Percentiles rank a stretch among this genome's conserved stretches.
Evolutionary conservation across 2,888 invertebrate genomes (phyloP).

Genomic region (Zygogramma bicolorata): DNA sequence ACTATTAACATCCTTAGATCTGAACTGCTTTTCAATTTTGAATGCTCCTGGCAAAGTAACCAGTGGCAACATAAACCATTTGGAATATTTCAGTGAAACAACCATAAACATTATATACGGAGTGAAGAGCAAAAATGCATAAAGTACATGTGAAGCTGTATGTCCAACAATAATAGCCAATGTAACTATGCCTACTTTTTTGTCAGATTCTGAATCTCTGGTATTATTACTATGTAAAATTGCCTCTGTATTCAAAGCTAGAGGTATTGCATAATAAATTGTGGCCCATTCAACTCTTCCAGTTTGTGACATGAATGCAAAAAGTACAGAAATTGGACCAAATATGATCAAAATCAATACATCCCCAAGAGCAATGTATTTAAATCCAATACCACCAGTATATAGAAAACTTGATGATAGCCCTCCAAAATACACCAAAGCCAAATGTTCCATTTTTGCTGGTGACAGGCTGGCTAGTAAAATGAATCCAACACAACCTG

Average conservation of each 20-base stretch:
- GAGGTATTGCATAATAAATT: conserved; percentile 92
- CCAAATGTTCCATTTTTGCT: conserved; percentile 94
- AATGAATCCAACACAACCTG: conserved; percentile 76
- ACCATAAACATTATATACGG: conserved; percentile 93
- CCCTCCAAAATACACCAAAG: conserved; percentile 94
- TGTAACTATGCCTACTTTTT: conserved; percentile 92
- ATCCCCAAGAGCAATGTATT: conserved; percentile 95
- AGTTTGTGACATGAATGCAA: conserved; percentile 93
- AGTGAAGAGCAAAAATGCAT: conserved; percentile 88
- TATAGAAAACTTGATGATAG: conserved; percentile 96
- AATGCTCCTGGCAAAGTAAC: conserved; percentile 91
- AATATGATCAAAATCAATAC: conserved; percentile 92
- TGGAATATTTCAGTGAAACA: conserved; percentile 84
- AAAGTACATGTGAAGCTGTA: conserved; percentile 91
- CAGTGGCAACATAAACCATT: conserved; percentile 90
- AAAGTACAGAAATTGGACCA: conserved; percentile 93
- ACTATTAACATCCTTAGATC: conserved; percentile 81
- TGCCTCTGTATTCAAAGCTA: conserved; percentile 94
- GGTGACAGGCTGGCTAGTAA: conserved; percentile 75
- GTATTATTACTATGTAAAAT: conserved; percentile 96
- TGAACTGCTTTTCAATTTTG: conserved; percentile 89
- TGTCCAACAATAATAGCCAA: conserved; percentile 93
- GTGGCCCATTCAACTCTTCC: conserved; percentile 92
- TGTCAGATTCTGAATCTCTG: conserved; percentile 89
- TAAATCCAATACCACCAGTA: conserved; percentile 95